A percentile compares a stretch with the other conserved stretches of the same genome.
Evolutionary conservation across 2,888 invertebrate genomes (phyloP).

Genomic region (Cosmopolites sordidus): DNA sequence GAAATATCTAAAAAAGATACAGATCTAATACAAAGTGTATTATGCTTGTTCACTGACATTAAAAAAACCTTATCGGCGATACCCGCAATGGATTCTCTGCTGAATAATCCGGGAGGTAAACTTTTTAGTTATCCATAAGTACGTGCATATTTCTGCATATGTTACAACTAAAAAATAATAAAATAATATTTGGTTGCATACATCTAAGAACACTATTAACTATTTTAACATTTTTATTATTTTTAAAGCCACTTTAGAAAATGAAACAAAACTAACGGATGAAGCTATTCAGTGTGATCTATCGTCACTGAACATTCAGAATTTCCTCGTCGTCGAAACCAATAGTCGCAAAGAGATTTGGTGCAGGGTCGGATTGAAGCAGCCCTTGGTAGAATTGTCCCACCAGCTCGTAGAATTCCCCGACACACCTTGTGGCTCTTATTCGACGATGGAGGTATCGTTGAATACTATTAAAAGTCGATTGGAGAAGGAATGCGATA

Average conservation of each 20-base stretch:
- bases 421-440: conserved; percentile 32
- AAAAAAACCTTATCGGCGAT: conserved; percentile 1
- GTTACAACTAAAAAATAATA: too few species aligned
- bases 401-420: conserved; percentile 32
- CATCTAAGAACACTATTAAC: too few species aligned
- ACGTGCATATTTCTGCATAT: too few species aligned
- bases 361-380: conserved; percentile 22
- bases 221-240: too few species aligned
- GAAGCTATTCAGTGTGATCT: background rate
- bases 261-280: background rate
- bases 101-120: background rate
- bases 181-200: too few species aligned
- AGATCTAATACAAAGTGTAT: conserved; percentile 19
- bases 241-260: background rate
- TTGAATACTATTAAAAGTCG: conserved; percentile 22
- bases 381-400: conserved; percentile 31
- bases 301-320: conserved; percentile 5
- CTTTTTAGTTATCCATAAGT: too few species aligned
- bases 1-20: conserved; percentile 19
- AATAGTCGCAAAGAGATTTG: conserved; percentile 23
- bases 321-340: conserved; percentile 21
- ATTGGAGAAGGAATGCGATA: conserved; percentile 13
- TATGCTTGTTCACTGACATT: conserved; percentile 1
- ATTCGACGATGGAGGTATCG: conserved; percentile 27
- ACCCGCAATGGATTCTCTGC: background rate